Evolutionary conservation across 2,888 invertebrate genomes (phyloP), one percentile per base, ranked within the genome.

Genomic region (Cecidostiba fungosa): DNA sequence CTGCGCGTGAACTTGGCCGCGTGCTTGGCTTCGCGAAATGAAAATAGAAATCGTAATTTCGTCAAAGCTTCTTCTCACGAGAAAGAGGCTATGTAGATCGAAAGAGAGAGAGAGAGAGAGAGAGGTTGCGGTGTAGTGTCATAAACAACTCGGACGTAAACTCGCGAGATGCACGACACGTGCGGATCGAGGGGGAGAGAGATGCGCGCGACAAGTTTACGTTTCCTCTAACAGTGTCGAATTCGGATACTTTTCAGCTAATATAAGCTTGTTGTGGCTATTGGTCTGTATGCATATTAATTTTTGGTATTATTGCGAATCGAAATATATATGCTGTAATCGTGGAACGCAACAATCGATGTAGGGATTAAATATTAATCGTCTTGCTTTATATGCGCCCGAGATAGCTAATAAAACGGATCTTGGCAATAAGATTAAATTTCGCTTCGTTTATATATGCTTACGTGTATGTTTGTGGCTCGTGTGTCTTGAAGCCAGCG

Each of bases 1-100:
- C 29, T 36, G 39, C 69, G 76, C 39, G 59, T 72, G 83, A 77
- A 83, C 77, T 83, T 83, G 83, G 83, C 77, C 70, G 77, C 32
- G 36, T 5, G 29, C 19, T 4, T 12, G 3, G 43, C n/a, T 6
- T 3, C 54, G 43, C 72, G 32, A 77, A 83, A 72, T 83, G 26
- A 83, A 77, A 83, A 83, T 83, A 83, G 83, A 83, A 72, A 77
- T 83, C 69, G 77, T 77, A 83, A 77, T 83, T 83, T 83, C 54
- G 77, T 83, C 54, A 76, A 74, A 77, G 59, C 77, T 23, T 59
- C 1, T n/a, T n/a, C n/a, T n/a, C n/a, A n/a, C n/a, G n/a, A n/a
- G n/a, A n/a, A n/a, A n/a, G n/a, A n/a, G n/a, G n/a, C n/a, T n/a
- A n/a, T n/a, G n/a, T n/a, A n/a, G n/a, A n/a, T 1, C n/a, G 59